Evolutionary conservation across 2,888 invertebrate species (phyloP).

Genomic region (Herminia tarsipennalis): DNA sequence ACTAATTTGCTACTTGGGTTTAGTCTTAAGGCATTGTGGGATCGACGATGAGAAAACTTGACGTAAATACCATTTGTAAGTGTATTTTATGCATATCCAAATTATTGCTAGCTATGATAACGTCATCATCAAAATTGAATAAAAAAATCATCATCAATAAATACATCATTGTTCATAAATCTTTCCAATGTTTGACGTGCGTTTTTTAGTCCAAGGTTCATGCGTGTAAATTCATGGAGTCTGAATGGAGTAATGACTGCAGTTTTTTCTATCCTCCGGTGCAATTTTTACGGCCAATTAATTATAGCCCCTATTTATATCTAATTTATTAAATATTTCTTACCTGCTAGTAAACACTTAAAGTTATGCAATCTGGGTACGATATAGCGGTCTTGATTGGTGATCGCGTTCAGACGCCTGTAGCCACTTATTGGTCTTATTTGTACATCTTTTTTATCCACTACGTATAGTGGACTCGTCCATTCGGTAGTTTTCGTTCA

Average conservation of each 20-base stretch:
- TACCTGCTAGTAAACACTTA: neutral
- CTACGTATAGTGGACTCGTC: constrained; percentile 39
- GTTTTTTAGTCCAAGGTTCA: no score
- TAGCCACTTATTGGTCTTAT: constrained; percentile 12
- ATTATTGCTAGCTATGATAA: constrained; percentile 3
- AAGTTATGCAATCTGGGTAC: constrained; percentile 1
- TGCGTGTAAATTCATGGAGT: neutral
- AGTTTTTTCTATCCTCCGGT: constrained; percentile 1
- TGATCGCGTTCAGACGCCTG: constrained; percentile 2
- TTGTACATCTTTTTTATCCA: constrained; percentile 34
- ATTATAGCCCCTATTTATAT: constrained; percentile 1
- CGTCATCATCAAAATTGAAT: constrained; percentile 5
- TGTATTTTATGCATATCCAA: neutral
- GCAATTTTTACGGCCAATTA: neutral
- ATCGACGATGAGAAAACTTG: no score
- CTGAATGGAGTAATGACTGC: neutral
- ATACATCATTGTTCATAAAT: neutral
- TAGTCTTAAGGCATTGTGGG: no score
- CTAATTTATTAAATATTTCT: neutral
- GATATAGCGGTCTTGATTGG: constrained; percentile 5
- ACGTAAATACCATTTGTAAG: constrained; percentile 1
- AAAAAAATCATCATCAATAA: neutral
- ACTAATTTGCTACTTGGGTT: no score
- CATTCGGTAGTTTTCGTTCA: no score
- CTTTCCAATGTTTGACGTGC: neutral